Base-by-base conservation (phyloP, 2,888 invertebrate genomes). In the Dexiosoma caninum region DNA sequence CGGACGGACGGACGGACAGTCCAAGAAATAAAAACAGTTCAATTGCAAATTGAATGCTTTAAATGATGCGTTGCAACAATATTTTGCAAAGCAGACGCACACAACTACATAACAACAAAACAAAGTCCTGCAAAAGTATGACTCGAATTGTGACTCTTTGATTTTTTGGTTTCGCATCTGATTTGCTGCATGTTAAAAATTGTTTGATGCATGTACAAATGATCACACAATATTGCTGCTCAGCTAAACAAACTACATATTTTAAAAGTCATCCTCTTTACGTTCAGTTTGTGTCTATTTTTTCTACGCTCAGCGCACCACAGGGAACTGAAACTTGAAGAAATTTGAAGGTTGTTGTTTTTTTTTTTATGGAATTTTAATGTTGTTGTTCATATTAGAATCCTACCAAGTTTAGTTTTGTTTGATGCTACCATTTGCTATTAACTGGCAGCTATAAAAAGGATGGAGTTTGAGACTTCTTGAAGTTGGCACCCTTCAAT, bases 401-500 rank as follows among this genome's bases (percentile, higher is more conserved):
- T 57, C 72, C 69, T 46, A n/a, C n/a, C n/a, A n/a, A 76, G 72
- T 80, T 76, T 70, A 69, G 46, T 51, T 74, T 14, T 51, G 57
- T 75, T 59, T 59, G 57, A 40, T 74, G 81, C 81, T 81, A 81
- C 81, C 32, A 69, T 74, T 74, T 72, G 69, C 69, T 72, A 77
- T 77, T 77, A 77, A 69, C 72, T 69, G 69, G 64, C 72, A 40
- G 57, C 72, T 69, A 72, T 46, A 23, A 62, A 67, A 69, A 64
- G 55, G 57, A 62, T 57, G 10, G 14, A 74, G 42, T 59, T 69
- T 71, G 70, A 71, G 37, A 19, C 16, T 44, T 55, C 16, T 9
- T 76, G 42, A 67, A 76, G 62, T 77, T 81, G 80, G 80, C 77
- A 81, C 72, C 77, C 76, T 74, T 77, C 72, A 81, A 71, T 60